phyloP scores from a whole-genome alignment of 2,797 vertebrate genomes.

The Sebastes hubbsi region DNA sequence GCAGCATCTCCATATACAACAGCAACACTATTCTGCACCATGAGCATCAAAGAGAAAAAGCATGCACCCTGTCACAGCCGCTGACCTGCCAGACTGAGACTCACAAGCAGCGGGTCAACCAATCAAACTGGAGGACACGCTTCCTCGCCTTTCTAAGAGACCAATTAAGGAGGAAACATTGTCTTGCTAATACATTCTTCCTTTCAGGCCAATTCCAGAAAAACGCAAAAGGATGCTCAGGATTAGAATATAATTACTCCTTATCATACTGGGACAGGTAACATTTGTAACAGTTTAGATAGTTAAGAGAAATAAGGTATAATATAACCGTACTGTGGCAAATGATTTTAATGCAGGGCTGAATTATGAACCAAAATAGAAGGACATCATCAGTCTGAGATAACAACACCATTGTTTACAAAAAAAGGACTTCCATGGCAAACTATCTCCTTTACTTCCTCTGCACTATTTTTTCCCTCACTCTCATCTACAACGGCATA shows the following conservation, averaged over 20 bases:
- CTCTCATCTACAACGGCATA: not conserved
- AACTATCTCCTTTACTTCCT: not conserved
- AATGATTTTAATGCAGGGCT: not conserved
- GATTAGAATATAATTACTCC: not conserved
- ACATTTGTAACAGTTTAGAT: not conserved
- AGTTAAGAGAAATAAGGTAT: not conserved
- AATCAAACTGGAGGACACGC: slow-evolving; percentile 18
- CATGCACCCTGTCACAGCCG: not conserved
- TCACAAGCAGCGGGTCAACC: slow-evolving; percentile 21
- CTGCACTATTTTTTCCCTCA: not conserved
- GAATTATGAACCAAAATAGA: not conserved
- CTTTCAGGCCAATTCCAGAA: not conserved
- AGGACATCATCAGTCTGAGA: not conserved
- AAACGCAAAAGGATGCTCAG: not conserved
- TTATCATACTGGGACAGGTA: not conserved
- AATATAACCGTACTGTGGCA: not conserved
- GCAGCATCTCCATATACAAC: slow-evolving; percentile 38
- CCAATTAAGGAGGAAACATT: slow-evolving; percentile 32
- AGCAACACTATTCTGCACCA: not conserved
- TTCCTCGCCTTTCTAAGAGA: slow-evolving; percentile 7
- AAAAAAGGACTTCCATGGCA: not conserved
- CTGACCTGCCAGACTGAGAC: slow-evolving; percentile 18
- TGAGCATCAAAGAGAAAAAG: slow-evolving; percentile 29
- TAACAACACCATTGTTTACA: not conserved
- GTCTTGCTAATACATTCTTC: slow-evolving; percentile 3